Conservation (phyloP, 2,888 invertebrate genomes). For the Hedya salicella region DNA sequence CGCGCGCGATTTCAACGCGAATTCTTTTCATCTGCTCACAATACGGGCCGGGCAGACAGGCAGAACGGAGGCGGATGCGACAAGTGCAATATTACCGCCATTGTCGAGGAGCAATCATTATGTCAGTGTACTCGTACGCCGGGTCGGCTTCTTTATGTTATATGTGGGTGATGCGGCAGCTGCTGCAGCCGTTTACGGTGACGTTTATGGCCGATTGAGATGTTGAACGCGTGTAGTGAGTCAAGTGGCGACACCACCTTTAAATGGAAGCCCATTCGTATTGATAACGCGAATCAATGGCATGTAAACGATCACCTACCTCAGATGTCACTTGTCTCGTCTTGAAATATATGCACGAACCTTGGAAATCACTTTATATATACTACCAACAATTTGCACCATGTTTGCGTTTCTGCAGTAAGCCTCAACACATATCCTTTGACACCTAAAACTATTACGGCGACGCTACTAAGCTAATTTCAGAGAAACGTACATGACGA, state of each 20-base stretch:
- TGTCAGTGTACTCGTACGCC: conserved; percentile 28
- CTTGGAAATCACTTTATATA: too few species aligned
- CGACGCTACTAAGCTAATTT: too few species aligned
- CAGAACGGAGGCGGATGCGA: conserved; percentile 47
- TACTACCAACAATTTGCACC: too few species aligned
- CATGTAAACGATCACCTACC: not conserved
- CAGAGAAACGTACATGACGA: too few species aligned
- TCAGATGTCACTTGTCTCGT: not conserved
- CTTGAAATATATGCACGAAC: too few species aligned
- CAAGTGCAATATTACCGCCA: conserved; percentile 41
- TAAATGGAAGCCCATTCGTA: conserved; percentile 9
- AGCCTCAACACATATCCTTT: too few species aligned
- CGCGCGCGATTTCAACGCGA: conserved; percentile 42
- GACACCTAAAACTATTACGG: too few species aligned
- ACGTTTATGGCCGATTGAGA: conserved; percentile 33
- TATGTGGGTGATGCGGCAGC: not conserved
- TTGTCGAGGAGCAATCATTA: conserved; percentile 41
- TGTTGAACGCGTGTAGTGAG: conserved; percentile 18
- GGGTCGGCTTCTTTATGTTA: not conserved
- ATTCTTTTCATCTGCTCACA: conserved; percentile 44
- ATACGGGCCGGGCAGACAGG: conserved; percentile 42
- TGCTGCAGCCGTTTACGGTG: conserved; percentile 23
- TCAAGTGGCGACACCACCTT: conserved; percentile 10
- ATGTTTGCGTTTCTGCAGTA: too few species aligned
- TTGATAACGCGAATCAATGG: not conserved